These are phyloP conservation scores for Rhagoletis pomonella DNA, from an alignment of 1,140 invertebrate genomes.

Conservation along the genomic window DNA sequence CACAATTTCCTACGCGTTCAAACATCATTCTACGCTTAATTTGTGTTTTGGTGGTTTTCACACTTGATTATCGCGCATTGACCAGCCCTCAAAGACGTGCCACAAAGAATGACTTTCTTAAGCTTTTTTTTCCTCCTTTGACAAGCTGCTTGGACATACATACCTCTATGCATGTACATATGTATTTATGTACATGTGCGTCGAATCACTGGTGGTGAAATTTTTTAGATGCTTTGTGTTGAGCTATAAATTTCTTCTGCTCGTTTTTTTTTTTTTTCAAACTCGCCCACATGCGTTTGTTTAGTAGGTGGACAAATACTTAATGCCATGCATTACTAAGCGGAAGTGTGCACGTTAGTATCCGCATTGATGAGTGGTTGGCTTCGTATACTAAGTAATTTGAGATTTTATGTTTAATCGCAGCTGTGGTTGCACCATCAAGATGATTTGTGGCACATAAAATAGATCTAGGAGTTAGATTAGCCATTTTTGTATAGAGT, in stretches of 20 bases:
- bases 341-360: slow-evolving; percentile 17
- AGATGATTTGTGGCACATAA: slow-evolving; percentile 14
- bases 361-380: slow-evolving; percentile 9
- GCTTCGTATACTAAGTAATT: not conserved
- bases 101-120: slow-evolving; percentile 9
- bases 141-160: not conserved
- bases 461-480: slow-evolving; percentile 31
- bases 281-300: slow-evolving; percentile 11
- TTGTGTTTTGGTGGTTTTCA: slow-evolving; percentile 73
- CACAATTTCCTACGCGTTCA: not conserved
- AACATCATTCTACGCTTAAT: slow-evolving; percentile 64
- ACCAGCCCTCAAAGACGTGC: not conserved
- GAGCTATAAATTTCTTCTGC: slow-evolving; percentile 2
- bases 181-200: no score
- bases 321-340: not conserved
- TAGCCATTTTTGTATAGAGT: not conserved
- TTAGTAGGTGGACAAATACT: slow-evolving; percentile 42
- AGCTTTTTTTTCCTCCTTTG: not conserved
- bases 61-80: slow-evolving; percentile 67
- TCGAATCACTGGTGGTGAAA: not conserved
- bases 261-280: no score
- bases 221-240: slow-evolving; percentile 14
- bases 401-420: slow-evolving; percentile 28
- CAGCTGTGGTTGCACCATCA: not conserved
- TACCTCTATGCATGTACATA: no score